Base-by-base conservation (phyloP, 2,888 invertebrate genomes). In the Amphiduros pacificus region DNA sequence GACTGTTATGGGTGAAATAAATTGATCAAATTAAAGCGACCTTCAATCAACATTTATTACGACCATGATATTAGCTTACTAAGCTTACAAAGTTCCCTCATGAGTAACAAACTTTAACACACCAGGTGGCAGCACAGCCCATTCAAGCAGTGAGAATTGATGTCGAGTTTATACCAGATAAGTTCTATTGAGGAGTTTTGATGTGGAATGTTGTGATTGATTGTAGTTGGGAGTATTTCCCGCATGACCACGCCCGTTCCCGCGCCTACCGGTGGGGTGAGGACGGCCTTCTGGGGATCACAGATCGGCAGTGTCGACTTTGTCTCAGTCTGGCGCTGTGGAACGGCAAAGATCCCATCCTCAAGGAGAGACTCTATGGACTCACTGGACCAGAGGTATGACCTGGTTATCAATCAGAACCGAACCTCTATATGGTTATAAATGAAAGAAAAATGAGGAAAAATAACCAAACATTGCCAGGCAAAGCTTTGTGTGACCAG, bases 301-400 rank as follows among this genome's bases (percentile, higher is more conserved):
- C 73, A 63, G 82, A 82, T 68, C 65, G 77, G 41, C 71, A 77
- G 63, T 73, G 77, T 9, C 70, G 77, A 6, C 73, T 82, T 36
- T 82, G 82, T 70, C 61, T 76, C n/a, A 64, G 74, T 11, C 61
- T 81, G 36, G 74, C 78, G 2, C 70, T 82, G 31, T 82, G 82
- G 81, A 82, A 82, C 67, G 77, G 74, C 1, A 73, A 74, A 29
- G 82, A 82, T 66, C 64, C 75, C 14, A 76, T 80, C 31, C 73
- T 82, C 5, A 82, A 82, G 66, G 82, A 82, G 63, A 70, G 82
- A 24, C 71, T 82, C 17, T 82, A 74, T 73, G 82, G 82, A 1
- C 74, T 82, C 3, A 79, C 77, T 6, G 77, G 79, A 14, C 73
- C 74, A n/a, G 74, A 82, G 78, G 82, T 82, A 51, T 36, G 36